Conservation (phyloP, 2,113 vertebrate species). For the Pungitius pungitius region DNA sequence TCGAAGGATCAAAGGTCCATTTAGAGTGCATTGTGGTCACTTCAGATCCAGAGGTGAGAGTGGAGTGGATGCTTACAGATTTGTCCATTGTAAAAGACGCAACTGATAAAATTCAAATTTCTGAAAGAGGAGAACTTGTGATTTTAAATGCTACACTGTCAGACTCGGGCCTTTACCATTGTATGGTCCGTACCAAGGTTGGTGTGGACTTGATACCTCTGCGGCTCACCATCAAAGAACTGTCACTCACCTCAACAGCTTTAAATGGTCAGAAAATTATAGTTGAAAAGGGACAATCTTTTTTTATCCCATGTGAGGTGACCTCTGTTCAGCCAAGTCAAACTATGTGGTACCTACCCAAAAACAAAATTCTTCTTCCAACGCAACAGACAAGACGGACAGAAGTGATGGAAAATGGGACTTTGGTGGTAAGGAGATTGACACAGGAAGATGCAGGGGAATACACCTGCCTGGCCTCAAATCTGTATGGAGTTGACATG, state of each 20-base stretch:
- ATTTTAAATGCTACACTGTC: constrained; percentile 74
- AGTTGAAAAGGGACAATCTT: constrained; percentile 61
- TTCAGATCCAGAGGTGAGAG: constrained; percentile 63
- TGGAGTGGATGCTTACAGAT: constrained; percentile 83
- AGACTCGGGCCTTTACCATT: constrained; percentile 82
- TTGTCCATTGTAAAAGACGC: constrained; percentile 70
- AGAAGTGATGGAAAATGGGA: constrained; percentile 78
- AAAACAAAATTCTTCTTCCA: constrained; percentile 71
- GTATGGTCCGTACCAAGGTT: constrained; percentile 72
- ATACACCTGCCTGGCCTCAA: constrained; percentile 82
- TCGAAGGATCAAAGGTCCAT: constrained; percentile 74
- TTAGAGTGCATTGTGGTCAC: constrained; percentile 74
- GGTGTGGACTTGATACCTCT: constrained; percentile 76
- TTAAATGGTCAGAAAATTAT: constrained; percentile 80
- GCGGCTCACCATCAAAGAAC: constrained; percentile 78
- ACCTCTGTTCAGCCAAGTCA: constrained; percentile 73
- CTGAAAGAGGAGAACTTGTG: constrained; percentile 71
- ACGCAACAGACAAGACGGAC: constrained; percentile 67
- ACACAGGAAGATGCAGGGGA: constrained; percentile 78
- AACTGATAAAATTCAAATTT: constrained; percentile 59
- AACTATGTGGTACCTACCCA: constrained; percentile 80
- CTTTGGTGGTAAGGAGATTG: constrained; percentile 74
- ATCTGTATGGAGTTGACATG: constrained; percentile 82
- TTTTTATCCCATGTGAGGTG: constrained; percentile 78
- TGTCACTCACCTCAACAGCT: constrained; percentile 69